Base-by-base conservation (phyloP, 2,113 vertebrate species). In the Colinus virginianus region DNA sequence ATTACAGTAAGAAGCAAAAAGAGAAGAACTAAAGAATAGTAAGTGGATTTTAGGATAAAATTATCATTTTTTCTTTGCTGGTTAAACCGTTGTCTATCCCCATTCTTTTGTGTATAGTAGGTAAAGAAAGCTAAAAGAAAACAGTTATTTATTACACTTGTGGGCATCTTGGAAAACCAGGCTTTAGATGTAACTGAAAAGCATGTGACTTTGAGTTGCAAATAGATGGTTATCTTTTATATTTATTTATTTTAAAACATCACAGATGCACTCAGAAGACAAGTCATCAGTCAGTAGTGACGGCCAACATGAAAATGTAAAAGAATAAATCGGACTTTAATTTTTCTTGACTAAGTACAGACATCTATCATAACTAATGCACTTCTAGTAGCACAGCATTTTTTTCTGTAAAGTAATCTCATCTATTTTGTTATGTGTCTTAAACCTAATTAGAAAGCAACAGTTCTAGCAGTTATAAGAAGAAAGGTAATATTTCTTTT, bases 331-430 rank as follows among this genome's bases (percentile, higher is more conserved):
- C 94, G 93, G 23, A 64, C 53, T 96, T 97, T 98, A 97, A 97
- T 97, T 97, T 97, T 97, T 97, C 97, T 96, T 96, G 82, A 97
- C 93, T 97, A 97, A 97, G 76, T 96, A 95, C 91, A 97, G 94
- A 95, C 93, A 96, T 97, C 92, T 97, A 97, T 97, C 95, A 97
- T 95, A 97, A 97, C 96, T 96, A 97, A 97, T 95, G 74, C 80
- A 85, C 90, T 96, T 97, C 92, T 95, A 96, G 96, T 96, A 95
- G 72, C 70, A 42, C 55, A 93, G 71, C 59, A 82, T 64, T 90
- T 93, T 67, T 91, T 95, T 78, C 59, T 56, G 56, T 92, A 88
- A 93, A 83, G 51, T 93, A 96, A 97, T 94, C 78, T 94, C 91
- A 95, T 97, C 87, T 97, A 81, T 97, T 97, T 95, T 97, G 55